These are phyloP conservation scores for Druceiella hillmani DNA, from an alignment of 2,888 invertebrate genomes.

Conservation along the genomic window DNA sequence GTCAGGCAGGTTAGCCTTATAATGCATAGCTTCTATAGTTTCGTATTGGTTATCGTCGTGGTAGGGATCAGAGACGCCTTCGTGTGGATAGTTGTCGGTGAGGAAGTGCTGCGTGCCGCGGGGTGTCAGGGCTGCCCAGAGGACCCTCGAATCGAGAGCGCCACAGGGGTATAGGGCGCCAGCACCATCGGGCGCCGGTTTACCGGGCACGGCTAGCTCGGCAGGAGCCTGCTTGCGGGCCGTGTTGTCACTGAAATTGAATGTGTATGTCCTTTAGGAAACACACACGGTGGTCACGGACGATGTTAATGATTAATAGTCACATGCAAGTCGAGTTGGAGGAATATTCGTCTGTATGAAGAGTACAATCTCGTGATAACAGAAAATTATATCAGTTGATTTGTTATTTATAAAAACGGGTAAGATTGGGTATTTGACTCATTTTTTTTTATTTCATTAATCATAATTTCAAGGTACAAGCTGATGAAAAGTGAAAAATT, in stretches of 20 bases:
- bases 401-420: no score
- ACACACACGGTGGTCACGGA: no score
- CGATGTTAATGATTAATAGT: no score
- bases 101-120: slow-evolving; percentile 76
- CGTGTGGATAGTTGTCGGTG: slow-evolving; percentile 58
- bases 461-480: no score
- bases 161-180: slow-evolving; percentile 44
- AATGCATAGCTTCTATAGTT: slow-evolving; percentile 57
- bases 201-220: slow-evolving; percentile 8
- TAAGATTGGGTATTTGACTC: no score
- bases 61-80: slow-evolving; percentile 34
- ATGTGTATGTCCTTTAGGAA: slow-evolving; percentile 32
- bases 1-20: slow-evolving; percentile 46
- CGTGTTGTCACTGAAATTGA: slow-evolving; percentile 22
- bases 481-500: no score
- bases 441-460: no score
- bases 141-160: slow-evolving; percentile 60
- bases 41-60: slow-evolving; percentile 66
- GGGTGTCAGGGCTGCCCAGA: slow-evolving; percentile 83
- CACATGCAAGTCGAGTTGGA: no score
- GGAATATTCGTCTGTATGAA: no score
- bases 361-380: no score
- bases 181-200: slow-evolving; percentile 23
- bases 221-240: slow-evolving; percentile 19
- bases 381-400: no score